phyloP scores from a whole-genome alignment of 2,797 vertebrate genomes.

The Myotis findleyi region DNA sequence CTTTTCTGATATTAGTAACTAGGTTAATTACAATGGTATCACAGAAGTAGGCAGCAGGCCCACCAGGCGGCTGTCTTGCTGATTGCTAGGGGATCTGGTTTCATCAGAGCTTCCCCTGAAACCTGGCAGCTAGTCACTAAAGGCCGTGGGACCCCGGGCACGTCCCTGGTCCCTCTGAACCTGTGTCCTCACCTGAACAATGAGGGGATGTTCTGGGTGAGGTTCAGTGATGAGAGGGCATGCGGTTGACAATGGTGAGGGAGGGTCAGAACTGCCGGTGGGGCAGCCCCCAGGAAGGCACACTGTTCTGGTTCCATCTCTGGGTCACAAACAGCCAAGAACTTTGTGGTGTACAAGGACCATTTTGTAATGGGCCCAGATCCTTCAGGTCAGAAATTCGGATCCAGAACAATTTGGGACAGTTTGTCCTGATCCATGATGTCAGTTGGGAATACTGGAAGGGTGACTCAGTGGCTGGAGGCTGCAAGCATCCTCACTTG shows the following conservation, averaged over 20 bases:
- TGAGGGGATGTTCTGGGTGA: neutral
- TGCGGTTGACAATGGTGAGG: rapidly evolving
- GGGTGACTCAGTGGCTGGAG: neutral
- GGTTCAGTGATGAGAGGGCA: neutral
- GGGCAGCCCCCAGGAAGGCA: neutral
- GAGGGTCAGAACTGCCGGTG: neutral
- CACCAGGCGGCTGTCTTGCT: rapidly evolving
- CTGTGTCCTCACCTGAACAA: neutral
- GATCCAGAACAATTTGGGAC: neutral
- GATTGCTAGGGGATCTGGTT: neutral
- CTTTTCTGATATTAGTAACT: neutral
- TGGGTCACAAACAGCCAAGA: neutral
- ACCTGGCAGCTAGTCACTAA: rapidly evolving
- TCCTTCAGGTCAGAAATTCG: neutral
- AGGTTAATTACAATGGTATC: neutral
- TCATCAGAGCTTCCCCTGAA: neutral
- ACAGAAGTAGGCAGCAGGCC: neutral
- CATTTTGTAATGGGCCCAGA: neutral
- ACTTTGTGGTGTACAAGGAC: rapidly evolving
- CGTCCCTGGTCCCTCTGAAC: neutral
- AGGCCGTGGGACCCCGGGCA: neutral
- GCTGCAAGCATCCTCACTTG: neutral
- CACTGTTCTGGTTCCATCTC: rapidly evolving
- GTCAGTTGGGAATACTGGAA: neutral
- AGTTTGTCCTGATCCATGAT: neutral